Percentiles rank a stretch among this genome's conserved stretches.
Evolutionary conservation across 2,113 vertebrate species (phyloP).

Genomic region (Phylloscopus trochilus): DNA sequence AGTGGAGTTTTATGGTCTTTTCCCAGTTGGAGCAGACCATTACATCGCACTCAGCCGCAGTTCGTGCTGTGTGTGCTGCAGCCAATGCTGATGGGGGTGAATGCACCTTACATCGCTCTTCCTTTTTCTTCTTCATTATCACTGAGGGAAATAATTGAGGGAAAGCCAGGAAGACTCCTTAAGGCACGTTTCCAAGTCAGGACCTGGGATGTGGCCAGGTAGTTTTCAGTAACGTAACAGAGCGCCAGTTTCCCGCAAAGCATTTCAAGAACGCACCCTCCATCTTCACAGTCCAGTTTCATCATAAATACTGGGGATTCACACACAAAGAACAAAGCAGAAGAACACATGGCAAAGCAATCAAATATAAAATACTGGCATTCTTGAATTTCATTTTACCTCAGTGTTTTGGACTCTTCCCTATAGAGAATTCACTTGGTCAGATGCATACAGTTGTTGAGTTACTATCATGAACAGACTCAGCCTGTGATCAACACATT

Average conservation of each 20-base stretch:
- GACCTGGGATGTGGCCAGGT: slow-evolving; percentile 44
- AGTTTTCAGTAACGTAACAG: neutral
- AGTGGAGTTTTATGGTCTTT: slow-evolving; percentile 25
- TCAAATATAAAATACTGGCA: slow-evolving; percentile 10
- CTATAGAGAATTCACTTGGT: neutral
- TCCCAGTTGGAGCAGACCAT: neutral
- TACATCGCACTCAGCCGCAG: neutral
- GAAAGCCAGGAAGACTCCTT: slow-evolving; percentile 9
- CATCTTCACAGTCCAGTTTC: slow-evolving; percentile 4
- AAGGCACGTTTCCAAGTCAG: slow-evolving; percentile 5
- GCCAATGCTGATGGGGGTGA: neutral
- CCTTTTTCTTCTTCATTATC: slow-evolving; percentile 18
- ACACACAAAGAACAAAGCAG: slow-evolving; percentile 9
- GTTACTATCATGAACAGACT: neutral
- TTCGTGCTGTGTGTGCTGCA: neutral
- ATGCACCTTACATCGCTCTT: neutral
- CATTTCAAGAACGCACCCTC: slow-evolving; percentile 22
- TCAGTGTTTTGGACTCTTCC: neutral
- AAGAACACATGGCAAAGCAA: slow-evolving; percentile 45
- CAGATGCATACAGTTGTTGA: neutral
- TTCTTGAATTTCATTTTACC: slow-evolving; percentile 30
- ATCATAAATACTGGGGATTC: neutral
- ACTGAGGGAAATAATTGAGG: neutral
- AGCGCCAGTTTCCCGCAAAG: slow-evolving; percentile 28
- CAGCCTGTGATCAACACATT: neutral